Conservation (phyloP, 2,888 invertebrate genomes). For the Microchrysa polita region DNA sequence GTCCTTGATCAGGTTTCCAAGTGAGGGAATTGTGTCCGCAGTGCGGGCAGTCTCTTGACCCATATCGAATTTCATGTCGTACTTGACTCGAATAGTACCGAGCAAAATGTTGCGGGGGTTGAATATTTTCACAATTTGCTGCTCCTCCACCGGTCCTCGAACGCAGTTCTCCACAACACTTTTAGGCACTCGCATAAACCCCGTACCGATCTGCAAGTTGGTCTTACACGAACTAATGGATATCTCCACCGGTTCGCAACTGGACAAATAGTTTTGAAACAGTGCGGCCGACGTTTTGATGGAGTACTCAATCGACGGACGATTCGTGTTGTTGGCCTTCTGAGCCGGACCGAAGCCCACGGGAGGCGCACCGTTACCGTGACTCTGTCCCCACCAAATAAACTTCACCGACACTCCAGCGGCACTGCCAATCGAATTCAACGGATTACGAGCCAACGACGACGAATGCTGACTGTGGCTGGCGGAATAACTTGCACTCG, state of each 20-base stretch:
- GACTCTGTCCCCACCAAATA: conserved; percentile 56
- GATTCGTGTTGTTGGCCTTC: background rate
- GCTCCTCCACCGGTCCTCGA: background rate
- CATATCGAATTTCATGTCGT: conserved; percentile 42
- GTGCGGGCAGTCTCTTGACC: background rate
- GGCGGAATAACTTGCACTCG: background rate
- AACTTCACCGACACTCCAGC: conserved; percentile 53
- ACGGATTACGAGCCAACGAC: conserved; percentile 15
- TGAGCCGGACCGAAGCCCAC: background rate
- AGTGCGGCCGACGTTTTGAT: conserved; percentile 56
- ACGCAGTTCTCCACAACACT: conserved; percentile 29
- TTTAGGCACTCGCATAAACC: conserved; percentile 43
- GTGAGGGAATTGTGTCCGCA: background rate
- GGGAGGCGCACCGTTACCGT: conserved; percentile 43
- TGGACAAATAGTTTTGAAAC: conserved; percentile 58
- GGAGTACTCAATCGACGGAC: conserved; percentile 51
- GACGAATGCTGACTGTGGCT: background rate
- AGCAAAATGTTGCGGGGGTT: conserved; percentile 46
- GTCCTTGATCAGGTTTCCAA: background rate
- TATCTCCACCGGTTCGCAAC: conserved; percentile 57
- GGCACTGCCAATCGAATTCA: conserved; percentile 45
- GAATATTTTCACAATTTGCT: conserved; percentile 43
- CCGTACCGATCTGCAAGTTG: conserved; percentile 50
- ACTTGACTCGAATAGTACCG: conserved; percentile 43
- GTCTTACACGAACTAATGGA: conserved; percentile 49